Evolutionary conservation across 2,113 vertebrate species (phyloP).

Genomic region (Apteryx owenii): DNA sequence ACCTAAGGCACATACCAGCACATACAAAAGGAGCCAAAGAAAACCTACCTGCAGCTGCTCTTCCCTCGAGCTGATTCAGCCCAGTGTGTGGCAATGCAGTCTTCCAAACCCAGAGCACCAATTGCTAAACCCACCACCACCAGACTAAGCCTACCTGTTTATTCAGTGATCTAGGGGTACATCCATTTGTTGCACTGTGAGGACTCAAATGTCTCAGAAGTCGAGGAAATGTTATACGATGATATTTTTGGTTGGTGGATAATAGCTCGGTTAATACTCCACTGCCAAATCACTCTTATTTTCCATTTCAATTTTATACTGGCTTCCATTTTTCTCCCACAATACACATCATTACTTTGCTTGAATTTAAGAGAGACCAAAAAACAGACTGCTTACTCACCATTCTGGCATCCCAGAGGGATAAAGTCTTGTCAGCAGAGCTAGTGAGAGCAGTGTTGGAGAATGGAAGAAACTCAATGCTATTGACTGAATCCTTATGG

Average conservation of each 20-base stretch:
- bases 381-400: constrained; percentile 49
- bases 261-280: background rate
- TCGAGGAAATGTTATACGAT: background rate
- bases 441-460: constrained; percentile 75
- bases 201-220: background rate
- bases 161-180: fast-evolving
- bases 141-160: background rate
- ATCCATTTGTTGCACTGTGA: background rate
- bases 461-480: constrained; percentile 79
- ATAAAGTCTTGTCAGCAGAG: constrained; percentile 78
- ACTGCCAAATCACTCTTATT: background rate
- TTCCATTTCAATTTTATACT: background rate
- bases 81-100: background rate
- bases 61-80: background rate
- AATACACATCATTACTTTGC: background rate
- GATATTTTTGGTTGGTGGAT: background rate
- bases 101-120: background rate
- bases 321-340: background rate
- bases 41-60: background rate
- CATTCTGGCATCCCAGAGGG: constrained; percentile 77
- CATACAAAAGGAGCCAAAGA: background rate
- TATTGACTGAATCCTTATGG: constrained; percentile 82
- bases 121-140: background rate
- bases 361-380: background rate
- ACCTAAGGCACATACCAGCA: background rate